These are phyloP conservation scores for Rambutsinella grinnellia DNA, from an alignment of 2,888 invertebrate genomes.

Conservation along the genomic window DNA sequence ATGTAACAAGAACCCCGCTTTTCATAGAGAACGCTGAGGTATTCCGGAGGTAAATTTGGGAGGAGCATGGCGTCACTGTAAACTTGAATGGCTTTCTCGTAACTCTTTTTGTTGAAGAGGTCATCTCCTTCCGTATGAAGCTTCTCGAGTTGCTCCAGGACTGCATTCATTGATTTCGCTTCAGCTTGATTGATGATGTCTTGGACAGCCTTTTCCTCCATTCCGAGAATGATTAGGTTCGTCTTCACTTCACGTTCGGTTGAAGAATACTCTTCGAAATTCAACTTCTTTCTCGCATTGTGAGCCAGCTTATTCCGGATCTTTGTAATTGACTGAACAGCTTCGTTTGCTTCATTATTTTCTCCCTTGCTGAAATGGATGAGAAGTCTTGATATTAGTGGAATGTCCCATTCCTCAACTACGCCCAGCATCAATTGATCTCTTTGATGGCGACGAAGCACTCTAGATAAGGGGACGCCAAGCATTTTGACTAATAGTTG, in stretches of 20 bases:
- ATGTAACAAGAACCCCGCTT: constrained; percentile 8
- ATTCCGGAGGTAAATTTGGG: neutral
- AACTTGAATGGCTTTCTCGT: neutral
- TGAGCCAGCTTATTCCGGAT: constrained; percentile 26
- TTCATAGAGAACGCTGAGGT: constrained; percentile 20
- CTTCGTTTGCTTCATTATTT: neutral
- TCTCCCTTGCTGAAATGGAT: neutral
- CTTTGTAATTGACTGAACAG: neutral
- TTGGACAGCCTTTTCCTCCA: neutral
- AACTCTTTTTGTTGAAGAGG: neutral
- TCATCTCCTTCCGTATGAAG: constrained; percentile 9
- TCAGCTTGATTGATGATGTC: neutral
- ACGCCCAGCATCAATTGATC: neutral
- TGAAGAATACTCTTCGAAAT: constrained; percentile 1
- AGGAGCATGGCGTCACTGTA: constrained; percentile 20
- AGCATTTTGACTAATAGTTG: too few relatives aligned
- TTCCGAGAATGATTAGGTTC: constrained; percentile 12
- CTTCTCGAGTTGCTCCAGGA: neutral
- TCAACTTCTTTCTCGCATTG: neutral
- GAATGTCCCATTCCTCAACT: neutral
- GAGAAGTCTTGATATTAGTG: neutral
- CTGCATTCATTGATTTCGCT: neutral
- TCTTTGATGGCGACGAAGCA: neutral
- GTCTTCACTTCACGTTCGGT: neutral
- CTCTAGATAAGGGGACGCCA: neutral